Conservation (phyloP, 2,797 vertebrate species). For the Myotis findleyi region DNA sequence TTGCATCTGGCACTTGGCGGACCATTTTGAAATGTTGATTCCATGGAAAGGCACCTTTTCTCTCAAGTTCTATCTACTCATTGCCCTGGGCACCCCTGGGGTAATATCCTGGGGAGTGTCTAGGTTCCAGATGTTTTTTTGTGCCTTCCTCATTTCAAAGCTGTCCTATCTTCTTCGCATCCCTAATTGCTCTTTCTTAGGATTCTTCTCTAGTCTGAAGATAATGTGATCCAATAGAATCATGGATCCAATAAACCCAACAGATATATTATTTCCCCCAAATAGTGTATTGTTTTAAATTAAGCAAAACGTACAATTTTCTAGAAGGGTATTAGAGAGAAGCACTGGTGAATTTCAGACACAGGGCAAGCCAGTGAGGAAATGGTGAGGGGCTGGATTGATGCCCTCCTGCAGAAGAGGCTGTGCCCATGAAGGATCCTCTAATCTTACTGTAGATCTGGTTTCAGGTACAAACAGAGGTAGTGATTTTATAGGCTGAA, state of each 20-base stretch:
- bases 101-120: not conserved
- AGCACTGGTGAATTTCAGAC: not conserved
- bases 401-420: no score
- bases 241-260: not conserved
- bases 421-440: not conserved
- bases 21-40: slow-evolving; percentile 21
- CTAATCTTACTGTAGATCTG: not conserved
- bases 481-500: not conserved
- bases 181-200: not conserved
- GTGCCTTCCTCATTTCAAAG: not conserved
- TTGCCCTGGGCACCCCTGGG: not conserved
- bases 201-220: not conserved
- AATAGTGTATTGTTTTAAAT: not conserved
- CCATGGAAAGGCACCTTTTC: not conserved
- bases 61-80: not conserved
- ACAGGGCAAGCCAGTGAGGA: not conserved
- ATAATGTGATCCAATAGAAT: not conserved
- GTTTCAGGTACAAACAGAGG: not conserved
- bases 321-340: not conserved
- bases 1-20: not conserved
- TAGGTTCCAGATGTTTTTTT: not conserved
- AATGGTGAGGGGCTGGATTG: no score
- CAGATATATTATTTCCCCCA: not conserved
- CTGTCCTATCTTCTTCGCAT: not conserved
- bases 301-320: not conserved